A percentile compares a stretch with the other conserved stretches of the same genome.
Conservation (phyloP, 2,888 invertebrate genomes). For the Nasonia oneida region DNA sequence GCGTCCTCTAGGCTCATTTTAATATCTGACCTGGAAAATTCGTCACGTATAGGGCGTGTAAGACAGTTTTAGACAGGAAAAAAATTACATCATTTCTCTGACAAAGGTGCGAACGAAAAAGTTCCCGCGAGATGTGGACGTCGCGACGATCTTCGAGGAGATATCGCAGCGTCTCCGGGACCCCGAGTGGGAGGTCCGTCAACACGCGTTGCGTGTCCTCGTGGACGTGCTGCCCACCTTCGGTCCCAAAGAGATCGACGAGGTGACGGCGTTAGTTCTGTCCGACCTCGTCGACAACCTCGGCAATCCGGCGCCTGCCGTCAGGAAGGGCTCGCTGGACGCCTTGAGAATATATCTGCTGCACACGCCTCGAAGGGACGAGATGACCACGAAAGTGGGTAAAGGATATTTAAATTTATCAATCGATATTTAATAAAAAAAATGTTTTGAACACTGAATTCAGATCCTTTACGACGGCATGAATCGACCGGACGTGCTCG, state of each 20-base stretch:
- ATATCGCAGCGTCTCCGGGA: conserved; percentile 87
- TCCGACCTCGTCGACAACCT: conserved; percentile 89
- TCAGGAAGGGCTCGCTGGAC: conserved; percentile 89
- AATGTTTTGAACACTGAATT: no score
- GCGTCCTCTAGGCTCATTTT: no score
- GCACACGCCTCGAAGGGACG: conserved; percentile 85
- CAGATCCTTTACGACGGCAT: conserved; percentile 72
- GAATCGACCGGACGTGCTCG: conserved; percentile 68
- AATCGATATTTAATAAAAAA: neutral
- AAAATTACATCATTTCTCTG: neutral
- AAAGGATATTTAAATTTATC: no score
- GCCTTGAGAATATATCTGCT: conserved; percentile 87
- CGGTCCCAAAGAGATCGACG: conserved; percentile 81
- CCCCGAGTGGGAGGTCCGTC: conserved; percentile 91
- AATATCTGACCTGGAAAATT: neutral
- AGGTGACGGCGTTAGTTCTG: conserved; percentile 84
- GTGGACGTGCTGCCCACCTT: conserved; percentile 89
- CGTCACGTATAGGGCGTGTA: neutral
- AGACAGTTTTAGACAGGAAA: no score
- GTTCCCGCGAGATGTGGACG: conserved; percentile 86
- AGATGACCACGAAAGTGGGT: conserved; percentile 83
- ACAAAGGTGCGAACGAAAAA: conserved; percentile 83
- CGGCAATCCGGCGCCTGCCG: conserved; percentile 89
- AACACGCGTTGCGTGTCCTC: conserved; percentile 89
- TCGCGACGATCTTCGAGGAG: conserved; percentile 85